These are phyloP conservation scores for Rambutsinella grinnellia DNA, from an alignment of 2,888 invertebrate species.

Conservation along the genomic window DNA sequence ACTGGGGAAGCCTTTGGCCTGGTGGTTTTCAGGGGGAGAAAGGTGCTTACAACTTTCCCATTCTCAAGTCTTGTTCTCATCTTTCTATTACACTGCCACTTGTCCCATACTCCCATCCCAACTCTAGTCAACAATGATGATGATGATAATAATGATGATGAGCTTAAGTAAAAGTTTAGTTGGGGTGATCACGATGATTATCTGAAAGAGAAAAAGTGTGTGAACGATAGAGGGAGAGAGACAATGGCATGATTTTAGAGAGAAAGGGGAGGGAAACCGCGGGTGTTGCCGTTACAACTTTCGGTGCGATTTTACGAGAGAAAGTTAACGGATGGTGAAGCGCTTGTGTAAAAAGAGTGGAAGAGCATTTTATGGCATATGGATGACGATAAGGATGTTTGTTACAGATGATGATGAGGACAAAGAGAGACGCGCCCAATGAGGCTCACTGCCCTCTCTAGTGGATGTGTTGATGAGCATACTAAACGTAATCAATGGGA, in stretches of 20 bases:
- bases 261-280: neutral
- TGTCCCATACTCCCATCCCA: constrained; percentile 6
- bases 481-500: too few relatives aligned
- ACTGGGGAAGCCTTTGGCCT: neutral
- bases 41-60: neutral
- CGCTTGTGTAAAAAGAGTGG: neutral
- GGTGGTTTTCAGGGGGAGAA: neutral
- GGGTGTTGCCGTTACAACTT: constrained; percentile 1
- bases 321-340: neutral
- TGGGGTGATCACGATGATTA: constrained; percentile 34
- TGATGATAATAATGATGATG: constrained; percentile 28
- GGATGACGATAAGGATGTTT: neutral
- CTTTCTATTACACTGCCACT: neutral
- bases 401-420: constrained; percentile 25
- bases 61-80: neutral
- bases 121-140: neutral
- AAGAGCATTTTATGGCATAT: neutral
- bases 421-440: constrained; percentile 35
- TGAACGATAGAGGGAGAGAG: neutral
- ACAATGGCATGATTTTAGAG: neutral
- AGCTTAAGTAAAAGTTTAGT: constrained; percentile 24
- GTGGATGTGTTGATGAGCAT: constrained; percentile 6
- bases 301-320: neutral
- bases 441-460: constrained; percentile 25
- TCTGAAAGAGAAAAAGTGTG: constrained; percentile 27